Evolutionary conservation across 2,113 vertebrate genomes (phyloP).

Genomic region (Pangasianodon hypophthalmus): DNA sequence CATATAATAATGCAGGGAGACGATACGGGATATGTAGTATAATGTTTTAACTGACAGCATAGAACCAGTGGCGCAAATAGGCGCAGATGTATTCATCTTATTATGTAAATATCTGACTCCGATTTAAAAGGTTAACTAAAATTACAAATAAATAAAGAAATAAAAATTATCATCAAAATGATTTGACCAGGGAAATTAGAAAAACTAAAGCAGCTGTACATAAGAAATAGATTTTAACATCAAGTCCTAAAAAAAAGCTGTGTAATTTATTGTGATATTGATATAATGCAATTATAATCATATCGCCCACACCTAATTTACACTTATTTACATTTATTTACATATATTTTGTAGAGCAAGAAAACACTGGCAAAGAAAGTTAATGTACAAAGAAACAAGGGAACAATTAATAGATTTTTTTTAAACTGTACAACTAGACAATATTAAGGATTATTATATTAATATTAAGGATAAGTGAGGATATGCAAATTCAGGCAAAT

Average conservation of each 20-base stretch:
- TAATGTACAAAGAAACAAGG: neutral
- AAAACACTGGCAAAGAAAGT: neutral
- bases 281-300: neutral
- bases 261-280: neutral
- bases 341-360: neutral
- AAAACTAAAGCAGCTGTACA: neutral
- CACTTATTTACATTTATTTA: neutral
- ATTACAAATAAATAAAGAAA: neutral
- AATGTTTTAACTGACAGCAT: neutral
- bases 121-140: neutral
- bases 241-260: neutral
- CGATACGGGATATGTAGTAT: neutral
- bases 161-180: neutral
- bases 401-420: neutral
- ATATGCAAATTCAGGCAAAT: neutral
- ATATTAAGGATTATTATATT: neutral
- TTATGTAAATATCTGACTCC: neutral
- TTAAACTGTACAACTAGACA: neutral
- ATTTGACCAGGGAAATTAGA: neutral
- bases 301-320: neutral
- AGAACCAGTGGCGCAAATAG: neutral
- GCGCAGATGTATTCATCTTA: neutral
- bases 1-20: neutral
- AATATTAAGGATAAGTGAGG: neutral
- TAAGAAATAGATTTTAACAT: neutral